Evolutionary conservation across 2,888 invertebrate genomes (phyloP).

Genomic region (Azorinus chamasolen): DNA sequence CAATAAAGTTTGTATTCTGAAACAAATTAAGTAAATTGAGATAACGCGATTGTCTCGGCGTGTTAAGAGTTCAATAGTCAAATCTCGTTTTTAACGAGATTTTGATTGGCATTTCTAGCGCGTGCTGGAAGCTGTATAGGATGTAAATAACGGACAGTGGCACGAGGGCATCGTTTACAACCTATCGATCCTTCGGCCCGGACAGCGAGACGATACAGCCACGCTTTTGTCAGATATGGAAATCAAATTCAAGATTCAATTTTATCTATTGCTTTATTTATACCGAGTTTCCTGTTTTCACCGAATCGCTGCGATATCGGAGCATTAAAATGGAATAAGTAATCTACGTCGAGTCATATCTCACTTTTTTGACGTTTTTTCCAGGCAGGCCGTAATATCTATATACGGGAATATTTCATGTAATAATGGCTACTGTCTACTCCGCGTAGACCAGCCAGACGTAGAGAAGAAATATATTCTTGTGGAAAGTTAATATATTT

Average conservation of each 20-base stretch:
- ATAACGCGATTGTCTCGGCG: no score
- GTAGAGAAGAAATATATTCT: conserved; percentile 4
- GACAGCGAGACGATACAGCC: conserved; percentile 7
- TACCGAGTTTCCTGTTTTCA: conserved; percentile 25
- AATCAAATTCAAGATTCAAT: conserved; percentile 53
- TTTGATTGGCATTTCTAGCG: background rate
- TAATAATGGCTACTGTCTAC: conserved; percentile 26
- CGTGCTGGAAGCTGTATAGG: conserved; percentile 12
- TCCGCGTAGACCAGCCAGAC: conserved; percentile 1
- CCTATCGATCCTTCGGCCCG: conserved; percentile 15
- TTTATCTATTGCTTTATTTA: conserved; percentile 47
- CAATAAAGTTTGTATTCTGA: no score
- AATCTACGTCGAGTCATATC: conserved; percentile 31
- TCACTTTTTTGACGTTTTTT: conserved; percentile 31
- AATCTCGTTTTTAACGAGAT: no score
- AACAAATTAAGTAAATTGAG: no score
- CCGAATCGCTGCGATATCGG: conserved; percentile 20
- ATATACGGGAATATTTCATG: conserved; percentile 34
- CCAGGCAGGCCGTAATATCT: conserved; percentile 19
- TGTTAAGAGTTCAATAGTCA: no score
- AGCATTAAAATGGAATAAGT: conserved; percentile 39
- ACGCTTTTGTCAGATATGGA: conserved; percentile 45
- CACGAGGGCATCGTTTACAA: conserved; percentile 23
- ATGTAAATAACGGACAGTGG: conserved; percentile 11
- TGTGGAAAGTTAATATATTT: conserved; percentile 44